Base-by-base conservation (phyloP, 2,113 vertebrate species). In the Cacatua alba region DNA sequence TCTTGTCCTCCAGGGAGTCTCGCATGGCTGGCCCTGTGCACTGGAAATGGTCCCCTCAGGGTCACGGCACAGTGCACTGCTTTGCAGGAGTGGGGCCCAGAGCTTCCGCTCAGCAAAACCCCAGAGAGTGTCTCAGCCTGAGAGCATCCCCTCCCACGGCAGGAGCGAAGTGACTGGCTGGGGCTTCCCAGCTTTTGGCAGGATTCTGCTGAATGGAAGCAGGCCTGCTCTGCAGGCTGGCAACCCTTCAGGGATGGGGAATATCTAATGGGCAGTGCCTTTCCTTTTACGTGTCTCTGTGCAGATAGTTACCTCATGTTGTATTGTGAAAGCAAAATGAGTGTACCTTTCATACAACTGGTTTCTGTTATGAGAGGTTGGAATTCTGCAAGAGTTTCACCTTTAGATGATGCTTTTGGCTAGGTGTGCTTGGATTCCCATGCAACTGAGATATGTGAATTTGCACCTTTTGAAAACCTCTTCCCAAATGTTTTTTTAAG, bases 121-220 rank as follows among this genome's bases (percentile, higher is more conserved):
- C 91, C 59, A 64, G 7, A 5, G 83, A 39, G 31, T 11, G 71
- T 35, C 91, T 96, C 91, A 94, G 86, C 92, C 91, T 4, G 86
- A 95, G 93, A 95, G 44, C 91, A 39, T 86, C 74, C 62, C 94
- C 88, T 91, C 95, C 96, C 96, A 97, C 92, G 35, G 94, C 44
- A 28, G 82, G 17, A 44, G 29, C 0, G 41, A 91, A 94, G 86
- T 91, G 94, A 93, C 90, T 93, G 90, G 12, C 16, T 0, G 90
- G 92, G 95, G 91, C 80, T 96, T 49, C 88, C 96, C 95, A 23
- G 82, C 78, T 84, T 80, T 72, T 49, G 48, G 82, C 48, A 87
- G 90, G 88, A 84, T 95, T 85, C 70, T 79, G 80, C 76, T 79
- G 72, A 51, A 48, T 26, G 35, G 82, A 57, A 90, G 75, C 67